Conservation (phyloP, 2,113 vertebrate species). For the Erpornis zantholeuca region DNA sequence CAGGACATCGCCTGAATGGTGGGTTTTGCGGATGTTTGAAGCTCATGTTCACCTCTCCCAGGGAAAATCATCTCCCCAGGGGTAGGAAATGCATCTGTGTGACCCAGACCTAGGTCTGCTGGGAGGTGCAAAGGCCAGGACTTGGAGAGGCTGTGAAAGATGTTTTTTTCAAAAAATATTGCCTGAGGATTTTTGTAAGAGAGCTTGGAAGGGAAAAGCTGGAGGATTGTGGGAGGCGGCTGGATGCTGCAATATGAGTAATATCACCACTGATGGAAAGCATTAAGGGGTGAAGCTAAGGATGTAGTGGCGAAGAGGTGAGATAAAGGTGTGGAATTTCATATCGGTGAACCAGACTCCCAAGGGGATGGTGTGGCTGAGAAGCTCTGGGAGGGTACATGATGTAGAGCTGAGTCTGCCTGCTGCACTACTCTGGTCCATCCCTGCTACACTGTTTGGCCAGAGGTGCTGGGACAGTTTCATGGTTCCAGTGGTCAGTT, state of each 20-base stretch:
- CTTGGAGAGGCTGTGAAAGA: neutral
- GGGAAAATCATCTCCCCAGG: neutral
- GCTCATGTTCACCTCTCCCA: neutral
- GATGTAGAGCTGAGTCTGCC: neutral
- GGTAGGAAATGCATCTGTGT: neutral
- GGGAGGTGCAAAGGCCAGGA: neutral
- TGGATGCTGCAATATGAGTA: neutral
- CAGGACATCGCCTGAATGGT: neutral
- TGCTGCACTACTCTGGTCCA: neutral
- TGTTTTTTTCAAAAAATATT: neutral
- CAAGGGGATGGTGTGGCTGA: neutral
- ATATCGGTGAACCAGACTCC: neutral
- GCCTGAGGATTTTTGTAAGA: neutral
- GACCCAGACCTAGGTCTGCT: neutral
- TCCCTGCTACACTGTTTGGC: neutral
- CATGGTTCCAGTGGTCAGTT: accelerated
- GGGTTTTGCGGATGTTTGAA: neutral
- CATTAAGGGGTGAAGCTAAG: neutral
- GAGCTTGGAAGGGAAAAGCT: neutral
- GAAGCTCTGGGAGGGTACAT: neutral
- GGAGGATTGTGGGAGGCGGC: no score
- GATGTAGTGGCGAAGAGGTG: neutral
- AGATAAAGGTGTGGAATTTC: slow-evolving; percentile 36
- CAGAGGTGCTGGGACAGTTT: neutral
- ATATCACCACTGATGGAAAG: neutral